Conservation (phyloP, 2,888 invertebrate genomes). For the Gortyna flavago region DNA sequence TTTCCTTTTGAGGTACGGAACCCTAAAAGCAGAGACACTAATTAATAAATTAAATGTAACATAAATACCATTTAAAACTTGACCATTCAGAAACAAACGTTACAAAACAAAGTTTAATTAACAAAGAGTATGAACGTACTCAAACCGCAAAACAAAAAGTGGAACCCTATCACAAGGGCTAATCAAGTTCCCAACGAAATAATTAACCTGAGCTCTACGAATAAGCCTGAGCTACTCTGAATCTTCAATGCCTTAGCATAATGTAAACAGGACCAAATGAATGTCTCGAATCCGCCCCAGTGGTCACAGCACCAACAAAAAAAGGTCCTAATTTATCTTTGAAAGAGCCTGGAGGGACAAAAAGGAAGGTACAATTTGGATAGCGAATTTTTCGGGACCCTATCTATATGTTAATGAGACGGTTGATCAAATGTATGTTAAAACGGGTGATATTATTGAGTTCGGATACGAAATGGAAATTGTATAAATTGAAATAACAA, state of each 20-base stretch:
- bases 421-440: slow-evolving; percentile 82
- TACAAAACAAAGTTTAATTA: slow-evolving; percentile 66
- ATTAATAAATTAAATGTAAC: slow-evolving; percentile 45
- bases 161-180: slow-evolving; percentile 56
- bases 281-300: slow-evolving; percentile 72
- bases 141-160: slow-evolving; percentile 64
- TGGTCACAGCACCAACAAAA: slow-evolving; percentile 75
- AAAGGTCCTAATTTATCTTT: slow-evolving; percentile 79
- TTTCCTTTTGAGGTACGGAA: too few species aligned
- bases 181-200: slow-evolving; percentile 71
- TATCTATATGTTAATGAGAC: slow-evolving; percentile 83
- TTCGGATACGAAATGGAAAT: slow-evolving; percentile 68
- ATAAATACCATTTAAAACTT: slow-evolving; percentile 58
- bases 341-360: slow-evolving; percentile 73
- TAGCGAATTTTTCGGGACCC: slow-evolving; percentile 76
- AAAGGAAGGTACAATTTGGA: slow-evolving; percentile 78
- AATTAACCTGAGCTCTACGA: slow-evolving; percentile 72
- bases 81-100: slow-evolving; percentile 46
- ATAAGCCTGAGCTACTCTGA: slow-evolving; percentile 69
- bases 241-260: slow-evolving; percentile 70
- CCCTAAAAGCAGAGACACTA: neutral
- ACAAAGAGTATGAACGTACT: slow-evolving; percentile 61
- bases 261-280: slow-evolving; percentile 75
- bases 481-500: slow-evolving; percentile 77
- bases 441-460: slow-evolving; percentile 77